These are phyloP conservation scores for Murina feae DNA, from an alignment of 2,113 vertebrate species.

Conservation along the genomic window DNA sequence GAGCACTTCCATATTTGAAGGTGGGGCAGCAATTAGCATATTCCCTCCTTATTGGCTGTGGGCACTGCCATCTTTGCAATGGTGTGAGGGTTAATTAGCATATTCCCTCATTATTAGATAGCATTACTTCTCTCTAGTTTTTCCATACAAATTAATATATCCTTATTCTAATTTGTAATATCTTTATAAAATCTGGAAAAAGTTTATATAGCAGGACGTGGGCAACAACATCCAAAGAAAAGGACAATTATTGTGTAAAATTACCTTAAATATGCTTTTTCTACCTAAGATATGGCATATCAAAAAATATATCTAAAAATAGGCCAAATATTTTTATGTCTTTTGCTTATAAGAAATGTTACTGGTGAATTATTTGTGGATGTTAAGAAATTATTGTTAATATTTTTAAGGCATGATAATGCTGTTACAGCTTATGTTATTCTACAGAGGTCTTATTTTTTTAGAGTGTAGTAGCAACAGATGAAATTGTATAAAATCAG, in stretches of 20 bases:
- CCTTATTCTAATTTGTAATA: neutral
- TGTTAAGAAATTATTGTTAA: conserved; percentile 29
- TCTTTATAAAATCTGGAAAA: neutral
- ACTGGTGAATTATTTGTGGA: neutral
- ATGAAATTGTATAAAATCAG: neutral
- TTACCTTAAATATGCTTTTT: conserved; percentile 1
- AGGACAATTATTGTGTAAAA: neutral
- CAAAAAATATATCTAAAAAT: neutral
- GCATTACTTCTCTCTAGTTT: neutral
- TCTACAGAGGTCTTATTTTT: neutral
- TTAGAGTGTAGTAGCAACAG: neutral
- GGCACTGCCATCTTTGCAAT: too few species aligned
- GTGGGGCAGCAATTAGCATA: too few species aligned
- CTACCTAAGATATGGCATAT: neutral
- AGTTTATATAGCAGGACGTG: neutral
- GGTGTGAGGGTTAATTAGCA: too few species aligned
- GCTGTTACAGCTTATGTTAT: neutral
- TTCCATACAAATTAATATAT: neutral
- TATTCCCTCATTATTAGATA: too few species aligned
- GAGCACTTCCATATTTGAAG: too few species aligned
- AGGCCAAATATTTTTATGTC: neutral
- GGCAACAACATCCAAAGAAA: neutral
- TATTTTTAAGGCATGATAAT: neutral
- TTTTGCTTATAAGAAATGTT: conserved; percentile 27
- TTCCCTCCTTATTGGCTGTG: too few species aligned